These are phyloP conservation scores for Eupeodes latifasciatus DNA, from an alignment of 2,888 invertebrate species.

Conservation along the genomic window DNA sequence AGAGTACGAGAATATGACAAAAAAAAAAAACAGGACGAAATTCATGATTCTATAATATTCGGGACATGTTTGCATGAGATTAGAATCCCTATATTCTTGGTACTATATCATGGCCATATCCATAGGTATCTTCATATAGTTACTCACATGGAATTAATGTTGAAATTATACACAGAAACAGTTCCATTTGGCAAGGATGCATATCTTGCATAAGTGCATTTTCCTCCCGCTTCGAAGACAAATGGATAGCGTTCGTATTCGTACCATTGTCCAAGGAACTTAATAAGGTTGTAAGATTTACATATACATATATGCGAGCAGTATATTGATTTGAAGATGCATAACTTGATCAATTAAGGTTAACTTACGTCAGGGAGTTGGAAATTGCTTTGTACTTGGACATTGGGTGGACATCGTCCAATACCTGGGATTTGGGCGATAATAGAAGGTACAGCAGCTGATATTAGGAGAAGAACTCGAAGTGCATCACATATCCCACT, in stretches of 20 bases:
- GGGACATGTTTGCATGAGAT: slow-evolving; percentile 1
- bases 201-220: slow-evolving; percentile 89
- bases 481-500: not conserved
- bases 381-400: slow-evolving; percentile 86
- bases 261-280: slow-evolving; percentile 91
- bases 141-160: slow-evolving; percentile 84
- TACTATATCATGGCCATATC: too few species aligned
- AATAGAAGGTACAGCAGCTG: slow-evolving; percentile 1
- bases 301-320: not conserved
- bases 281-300: slow-evolving; percentile 45
- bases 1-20: not conserved
- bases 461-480: slow-evolving; percentile 17
- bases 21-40: slow-evolving; percentile 29
- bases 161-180: slow-evolving; percentile 85
- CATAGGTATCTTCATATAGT: not conserved
- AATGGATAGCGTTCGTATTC: slow-evolving; percentile 90
- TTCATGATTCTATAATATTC: slow-evolving; percentile 9
- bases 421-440: slow-evolving; percentile 86
- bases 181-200: slow-evolving; percentile 81
- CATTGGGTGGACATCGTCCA: slow-evolving; percentile 86
- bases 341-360: slow-evolving; percentile 15
- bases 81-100: not conserved
- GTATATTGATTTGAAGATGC: slow-evolving; percentile 5
- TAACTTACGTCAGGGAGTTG: slow-evolving; percentile 79
- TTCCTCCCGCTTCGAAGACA: slow-evolving; percentile 88